Evolutionary conservation across 2,113 vertebrate species (phyloP).

Genomic region (Oriolus oriolus): DNA sequence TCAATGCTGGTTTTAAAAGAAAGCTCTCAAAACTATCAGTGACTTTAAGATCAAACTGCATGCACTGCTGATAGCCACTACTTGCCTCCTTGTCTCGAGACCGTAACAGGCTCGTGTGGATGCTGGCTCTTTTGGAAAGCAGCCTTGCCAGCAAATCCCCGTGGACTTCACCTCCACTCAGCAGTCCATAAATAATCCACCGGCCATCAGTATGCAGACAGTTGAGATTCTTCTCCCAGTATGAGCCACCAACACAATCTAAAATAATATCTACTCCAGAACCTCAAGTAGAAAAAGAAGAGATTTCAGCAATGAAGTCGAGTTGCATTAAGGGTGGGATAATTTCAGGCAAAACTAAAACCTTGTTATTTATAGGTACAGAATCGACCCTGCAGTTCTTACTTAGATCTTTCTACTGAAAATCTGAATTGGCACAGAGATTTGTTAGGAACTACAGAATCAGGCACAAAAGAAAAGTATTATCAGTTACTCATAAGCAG

Average conservation of each 20-base stretch:
- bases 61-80: neutral
- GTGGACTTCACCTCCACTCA: constrained; percentile 72
- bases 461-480: neutral
- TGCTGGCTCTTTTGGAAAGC: constrained; percentile 78
- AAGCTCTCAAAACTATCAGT: neutral
- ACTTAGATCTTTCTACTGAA: neutral
- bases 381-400: neutral
- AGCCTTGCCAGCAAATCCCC: constrained; percentile 80
- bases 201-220: constrained; percentile 77
- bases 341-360: neutral
- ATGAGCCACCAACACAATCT: constrained; percentile 78
- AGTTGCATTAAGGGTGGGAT: neutral
- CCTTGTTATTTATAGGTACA: neutral
- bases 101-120: constrained; percentile 77
- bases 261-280: constrained; percentile 82
- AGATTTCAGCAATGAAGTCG: neutral
- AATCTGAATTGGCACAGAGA: neutral
- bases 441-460: neutral
- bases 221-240: constrained; percentile 82
- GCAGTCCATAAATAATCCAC: constrained; percentile 83
- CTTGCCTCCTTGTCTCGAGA: constrained; percentile 77
- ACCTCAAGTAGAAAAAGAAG: constrained; percentile 59
- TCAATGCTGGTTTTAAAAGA: neutral
- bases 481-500: neutral
- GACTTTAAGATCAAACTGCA: neutral